Base-by-base conservation (phyloP, 2,113 vertebrate genomes). In the Anoplopoma fimbria region DNA sequence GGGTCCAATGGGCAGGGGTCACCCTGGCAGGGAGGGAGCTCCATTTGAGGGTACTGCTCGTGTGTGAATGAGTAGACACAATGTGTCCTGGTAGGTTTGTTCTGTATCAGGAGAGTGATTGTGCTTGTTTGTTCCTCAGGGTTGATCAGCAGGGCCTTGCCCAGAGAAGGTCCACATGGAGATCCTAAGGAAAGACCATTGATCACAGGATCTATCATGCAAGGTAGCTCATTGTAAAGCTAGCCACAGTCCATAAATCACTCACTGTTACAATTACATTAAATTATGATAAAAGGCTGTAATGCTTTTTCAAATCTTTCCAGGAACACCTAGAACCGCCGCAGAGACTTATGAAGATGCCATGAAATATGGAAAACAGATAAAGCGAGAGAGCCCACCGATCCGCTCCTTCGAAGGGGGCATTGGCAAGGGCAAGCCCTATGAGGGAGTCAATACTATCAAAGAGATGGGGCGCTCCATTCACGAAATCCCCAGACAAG, bases 401-500 rank as follows among this genome's bases (percentile, higher is more conserved):
- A 97, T 97, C 57, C 96, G 97, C 70, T 95, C 97, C 0, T 99
- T 97, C 25, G 98, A 99, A 91, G 98, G 98, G 36, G 97, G 97
- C 85, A 99, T 99, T 81, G 95, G 94, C 49, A 99, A 99, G 92
- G 98, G 97, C 70, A 99, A 99, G 63, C 98, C 97, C 0, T 99
- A 99, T 0, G 98, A 99, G 40, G 96, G 96, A 5, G 96, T 97
- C 49, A 99, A 97, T 85, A 99, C 98, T 47, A 99, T 99, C 79
- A 99, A 99, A 91, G 98, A 99, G 87, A 97, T 97, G 96, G 98
- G 98, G 2, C 97, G 98, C 53, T 99, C 98, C 47, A 98, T 99
- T 93, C 98, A 99, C 0, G 98, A 99, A 93, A 99, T 99, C 79
- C 97, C 98, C n/a, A 93, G 97, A 19, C 97, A 99, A 92, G 97